Base-by-base conservation (phyloP, 1,140 invertebrate species). In the Brachionus koreanus region DNA sequence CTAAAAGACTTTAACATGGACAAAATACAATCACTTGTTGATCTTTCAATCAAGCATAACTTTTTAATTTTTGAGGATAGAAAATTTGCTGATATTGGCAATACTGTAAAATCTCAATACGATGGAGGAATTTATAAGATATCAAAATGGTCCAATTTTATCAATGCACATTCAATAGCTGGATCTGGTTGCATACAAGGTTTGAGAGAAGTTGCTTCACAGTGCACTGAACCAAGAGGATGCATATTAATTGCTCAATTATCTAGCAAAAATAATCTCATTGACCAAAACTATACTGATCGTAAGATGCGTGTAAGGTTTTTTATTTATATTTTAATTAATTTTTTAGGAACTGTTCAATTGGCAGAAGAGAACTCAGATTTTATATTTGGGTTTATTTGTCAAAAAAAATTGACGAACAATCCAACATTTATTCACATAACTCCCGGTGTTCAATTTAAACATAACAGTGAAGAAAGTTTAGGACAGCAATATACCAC, bases 1-100 rank as follows among this genome's bases (percentile, higher is more conserved):
- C 87, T 98, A 46, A 91, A 93, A 84, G 93, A 96, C 87, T 97
- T 94, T 85, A 91, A 86, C 82, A 83, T 89, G 0, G 89, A 91
- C 33, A 92, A 94, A 84, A 88, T 92, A 2, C 85, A 86, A 6
- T 86, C 91, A 76, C 87, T 98, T 3, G 89, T 90, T 84, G 85
- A 91, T 23, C 85, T 97, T 46, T 92, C 95, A 6, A 86, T 89
- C 16, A 92, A 92, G 84, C 87, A 94, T 84, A 92, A 95, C 82
- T 98, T 99, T 87, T 84, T 98, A 4, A 89, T 99, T 19, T 92
- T 98, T 91, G 97, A 98, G 90, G 97, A 99, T 86, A 92, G 96
- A 85, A 99, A 98, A 89, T 97, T 95, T 90, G 94, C 92, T 37
- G 97, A 99, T 89, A 98, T 98, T 88, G 97, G 96, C 0, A 93